phyloP scores from a whole-genome alignment of 2,888 invertebrate species.

The Hypsopygia costalis region DNA sequence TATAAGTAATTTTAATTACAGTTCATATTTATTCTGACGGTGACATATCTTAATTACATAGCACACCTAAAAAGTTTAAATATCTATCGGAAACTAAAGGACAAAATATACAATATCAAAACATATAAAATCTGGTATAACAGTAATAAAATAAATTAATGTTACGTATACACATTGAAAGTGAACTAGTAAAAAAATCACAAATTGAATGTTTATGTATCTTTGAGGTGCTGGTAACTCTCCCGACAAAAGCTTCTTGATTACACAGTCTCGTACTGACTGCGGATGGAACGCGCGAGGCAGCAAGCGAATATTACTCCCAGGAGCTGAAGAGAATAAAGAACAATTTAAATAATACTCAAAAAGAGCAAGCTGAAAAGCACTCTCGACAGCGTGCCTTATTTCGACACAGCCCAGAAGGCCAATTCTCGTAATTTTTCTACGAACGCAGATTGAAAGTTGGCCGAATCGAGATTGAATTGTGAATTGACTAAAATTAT shows the following conservation, averaged over 20 bases:
- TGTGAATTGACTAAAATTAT: no score
- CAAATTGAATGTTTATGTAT: constrained; percentile 22
- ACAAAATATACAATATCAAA: constrained; percentile 28
- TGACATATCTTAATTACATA: neutral
- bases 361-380: no score
- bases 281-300: constrained; percentile 94
- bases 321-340: constrained; percentile 83
- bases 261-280: constrained; percentile 94
- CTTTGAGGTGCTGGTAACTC: no score
- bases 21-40: neutral
- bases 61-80: constrained; percentile 6
- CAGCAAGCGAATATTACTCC: constrained; percentile 96
- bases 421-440: no score
- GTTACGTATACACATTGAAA: constrained; percentile 36
- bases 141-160: constrained; percentile 37
- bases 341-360: no score
- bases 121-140: constrained; percentile 29
- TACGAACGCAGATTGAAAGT: no score
- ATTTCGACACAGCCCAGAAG: no score
- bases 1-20: constrained; percentile 10
- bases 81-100: constrained; percentile 7
- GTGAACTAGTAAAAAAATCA: constrained; percentile 30
- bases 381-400: no score
- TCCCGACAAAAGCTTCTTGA: no score
- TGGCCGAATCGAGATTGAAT: no score